Evolutionary conservation across 2,113 vertebrate genomes (phyloP), one percentile per base, ranked within the genome.

Genomic region (Hyaena hyaena): DNA sequence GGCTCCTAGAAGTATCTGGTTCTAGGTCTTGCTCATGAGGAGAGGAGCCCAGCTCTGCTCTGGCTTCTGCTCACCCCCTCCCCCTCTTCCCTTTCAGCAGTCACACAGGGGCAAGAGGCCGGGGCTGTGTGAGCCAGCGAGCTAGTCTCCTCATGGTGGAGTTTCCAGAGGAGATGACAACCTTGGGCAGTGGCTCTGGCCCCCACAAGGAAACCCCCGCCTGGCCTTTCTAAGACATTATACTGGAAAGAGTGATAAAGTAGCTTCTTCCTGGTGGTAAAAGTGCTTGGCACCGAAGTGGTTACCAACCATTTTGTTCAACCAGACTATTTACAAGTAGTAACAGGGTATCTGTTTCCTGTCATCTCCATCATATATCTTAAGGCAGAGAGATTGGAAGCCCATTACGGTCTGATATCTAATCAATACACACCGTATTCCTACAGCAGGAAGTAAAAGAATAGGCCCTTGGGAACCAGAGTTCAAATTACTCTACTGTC

Each of bases 391-490:
- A 99, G 99, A 99, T 99, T 98, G 99, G 99, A 99, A 99, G 99
- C 99, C 99, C 99, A 99, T 99, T 99, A 99, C 99, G 98, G 98
- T 90, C 98, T 99, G 99, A 99, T 99, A 99, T 99, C 99, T 99
- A 99, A 99, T 99, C 99, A 99, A 99, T 99, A 99, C 98, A 98
- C 99, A 99, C 99, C 99, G 99, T 99, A 99, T 99, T 99, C 99
- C 99, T 99, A 98, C 98, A 99, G 99, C 99, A 99, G 99, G 99
- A 99, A 99, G 99, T 99, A 99, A 99, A 99, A 99, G 99, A 99
- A 99, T 99, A 99, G 99, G 98, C 99, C 99, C 99, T 94, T 98
- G 99, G 99, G 99, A 99, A 98, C 98, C 98, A 98, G 99, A 99
- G 99, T 99, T 99, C 99, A 99, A 99, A 99, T 99, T 99, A 99